phyloP scores from a whole-genome alignment of 1,140 invertebrate genomes.

The Lepidurus apus region DNA sequence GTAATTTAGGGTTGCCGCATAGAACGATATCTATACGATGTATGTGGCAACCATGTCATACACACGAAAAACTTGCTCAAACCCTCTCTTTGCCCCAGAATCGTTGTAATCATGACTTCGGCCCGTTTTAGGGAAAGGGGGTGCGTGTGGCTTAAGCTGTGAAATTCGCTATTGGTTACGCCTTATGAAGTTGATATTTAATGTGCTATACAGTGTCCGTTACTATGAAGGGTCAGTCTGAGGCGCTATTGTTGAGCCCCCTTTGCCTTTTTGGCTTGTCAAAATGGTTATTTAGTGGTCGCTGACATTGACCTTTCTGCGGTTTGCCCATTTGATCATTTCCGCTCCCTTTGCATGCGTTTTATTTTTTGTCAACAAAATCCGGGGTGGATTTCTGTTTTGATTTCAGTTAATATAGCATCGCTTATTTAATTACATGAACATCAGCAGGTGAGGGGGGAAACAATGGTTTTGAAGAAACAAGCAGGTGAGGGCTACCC shows the following conservation, averaged over 20 bases:
- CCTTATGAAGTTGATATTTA: slow-evolving; percentile 12
- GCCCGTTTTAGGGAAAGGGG: not conserved
- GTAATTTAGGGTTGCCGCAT: not conserved
- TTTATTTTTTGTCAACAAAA: no score
- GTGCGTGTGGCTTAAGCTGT: not conserved
- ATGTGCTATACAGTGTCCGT: not conserved
- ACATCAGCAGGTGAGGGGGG: no score
- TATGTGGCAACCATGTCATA: not conserved
- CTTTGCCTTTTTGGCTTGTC: not conserved
- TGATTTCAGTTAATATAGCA: no score
- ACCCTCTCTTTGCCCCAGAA: no score
- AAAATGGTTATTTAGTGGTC: slow-evolving; percentile 22
- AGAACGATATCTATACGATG: not conserved
- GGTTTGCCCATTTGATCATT: not conserved
- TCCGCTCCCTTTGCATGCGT: not conserved
- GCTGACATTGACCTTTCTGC: slow-evolving; percentile 14
- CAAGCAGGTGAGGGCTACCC: no score
- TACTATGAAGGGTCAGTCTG: not conserved
- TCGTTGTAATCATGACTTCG: not conserved
- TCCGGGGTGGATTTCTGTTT: no score
- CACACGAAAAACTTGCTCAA: no score
- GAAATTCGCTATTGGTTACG: slow-evolving; percentile 7
- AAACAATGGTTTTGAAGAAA: no score
- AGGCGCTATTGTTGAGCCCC: slow-evolving; percentile 1
- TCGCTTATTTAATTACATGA: no score